Evolutionary conservation across 2,888 invertebrate species (phyloP).

Genomic region (Leptinotarsa haldemani): DNA sequence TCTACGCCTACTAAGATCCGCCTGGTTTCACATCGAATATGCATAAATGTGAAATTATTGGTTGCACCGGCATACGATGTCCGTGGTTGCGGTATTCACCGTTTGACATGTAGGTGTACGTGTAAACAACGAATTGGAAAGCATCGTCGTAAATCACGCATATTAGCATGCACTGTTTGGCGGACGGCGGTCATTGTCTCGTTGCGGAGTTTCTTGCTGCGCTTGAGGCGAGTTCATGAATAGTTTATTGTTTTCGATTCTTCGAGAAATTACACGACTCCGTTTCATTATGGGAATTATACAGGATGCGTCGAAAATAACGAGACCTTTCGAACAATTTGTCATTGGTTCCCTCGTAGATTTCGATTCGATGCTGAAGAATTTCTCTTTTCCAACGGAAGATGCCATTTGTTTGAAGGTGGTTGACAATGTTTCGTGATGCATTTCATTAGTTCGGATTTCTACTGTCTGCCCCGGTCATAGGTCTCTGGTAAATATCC

Average conservation of each 20-base stretch:
- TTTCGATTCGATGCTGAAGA: no score
- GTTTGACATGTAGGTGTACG: background rate
- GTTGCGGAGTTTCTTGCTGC: background rate
- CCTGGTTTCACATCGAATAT: conserved; percentile 51
- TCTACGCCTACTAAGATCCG: conserved; percentile 61
- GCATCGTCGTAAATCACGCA: conserved; percentile 12
- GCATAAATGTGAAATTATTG: conserved; percentile 18
- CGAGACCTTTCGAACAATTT: no score
- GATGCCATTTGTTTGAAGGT: no score
- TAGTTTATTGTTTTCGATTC: background rate
- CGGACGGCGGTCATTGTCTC: conserved; percentile 6
- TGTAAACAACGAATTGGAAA: conserved; percentile 17
- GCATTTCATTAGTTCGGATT: no score
- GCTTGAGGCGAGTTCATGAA: background rate
- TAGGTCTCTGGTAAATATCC: no score
- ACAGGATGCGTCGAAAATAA: no score
- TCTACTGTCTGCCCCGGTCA: no score
- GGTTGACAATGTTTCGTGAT: no score
- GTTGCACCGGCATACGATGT: conserved; percentile 4
- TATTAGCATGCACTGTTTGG: conserved; percentile 12
- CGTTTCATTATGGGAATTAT: background rate
- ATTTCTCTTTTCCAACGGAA: no score
- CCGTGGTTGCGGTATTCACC: background rate
- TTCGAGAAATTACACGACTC: background rate
- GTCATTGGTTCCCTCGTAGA: no score